Evolutionary conservation across 1,140 invertebrate genomes (phyloP), one percentile per base, ranked within the genome.

Genomic region (Tenebrio molitor): DNA sequence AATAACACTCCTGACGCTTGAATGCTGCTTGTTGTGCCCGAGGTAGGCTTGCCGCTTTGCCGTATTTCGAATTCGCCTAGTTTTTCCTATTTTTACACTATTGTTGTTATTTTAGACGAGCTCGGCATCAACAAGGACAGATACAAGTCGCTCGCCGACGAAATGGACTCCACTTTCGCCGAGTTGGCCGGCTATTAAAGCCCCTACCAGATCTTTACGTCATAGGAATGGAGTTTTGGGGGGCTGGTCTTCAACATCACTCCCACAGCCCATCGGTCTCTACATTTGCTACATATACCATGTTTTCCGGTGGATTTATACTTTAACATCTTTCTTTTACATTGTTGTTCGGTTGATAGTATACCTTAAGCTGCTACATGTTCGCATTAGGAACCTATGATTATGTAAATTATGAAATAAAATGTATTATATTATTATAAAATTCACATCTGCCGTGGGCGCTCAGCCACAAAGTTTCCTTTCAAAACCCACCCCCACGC

Each of bases 61-160:
- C 14, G 15, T 50, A 19, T 17, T 10, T 1, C n/a, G 15, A 8
- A 5, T 1, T 6, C 7, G 17, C 7, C 7, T 4, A 5, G 17
- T 19, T 6, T 21, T 19, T 19, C 12, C 29, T 33, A n/a, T n/a
- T n/a, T n/a, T n/a, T n/a, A n/a, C n/a, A 33, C 7, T n/a, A 8
- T 50, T 3, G 10, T n/a, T 63, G 3, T 68, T 71, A 72, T 85
- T 84, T 36, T 89, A 98, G 97, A 98, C 87, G 97, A 99, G 88
- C 89, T 99, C 87, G 95, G 97, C 81, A 94, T 97, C 89, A 97
- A 99, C 90, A 98, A 98, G 90, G 96, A 99, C 89, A 94, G 95
- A 91, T 99, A 97, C 94, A 99, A 98, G 90, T 92, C 91, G 76
- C 86, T 93, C 85, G 92, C 92, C 80, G 97, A 98, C 86, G 97